Conservation (phyloP, 2,888 invertebrate species). For the Hypselothyrea guttata region DNA sequence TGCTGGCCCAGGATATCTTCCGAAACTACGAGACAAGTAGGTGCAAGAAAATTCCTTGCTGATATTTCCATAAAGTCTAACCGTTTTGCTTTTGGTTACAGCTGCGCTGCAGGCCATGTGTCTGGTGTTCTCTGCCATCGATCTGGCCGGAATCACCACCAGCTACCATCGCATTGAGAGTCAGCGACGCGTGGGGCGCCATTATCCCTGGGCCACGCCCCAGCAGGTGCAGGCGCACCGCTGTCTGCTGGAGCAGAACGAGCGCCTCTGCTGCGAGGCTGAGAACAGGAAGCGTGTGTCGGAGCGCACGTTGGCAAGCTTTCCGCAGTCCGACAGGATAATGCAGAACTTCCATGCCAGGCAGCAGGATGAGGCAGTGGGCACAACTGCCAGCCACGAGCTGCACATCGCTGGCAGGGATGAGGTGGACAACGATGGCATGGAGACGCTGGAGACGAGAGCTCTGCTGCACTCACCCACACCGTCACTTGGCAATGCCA, state of each 20-base stretch:
- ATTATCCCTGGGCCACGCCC: constrained; percentile 87
- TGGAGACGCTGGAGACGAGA: constrained; percentile 57
- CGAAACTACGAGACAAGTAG: constrained; percentile 87
- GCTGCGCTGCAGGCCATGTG: constrained; percentile 87
- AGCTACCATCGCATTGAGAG: constrained; percentile 90
- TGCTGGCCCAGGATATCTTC: constrained; percentile 84
- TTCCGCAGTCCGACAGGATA: constrained; percentile 80
- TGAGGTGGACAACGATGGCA: constrained; percentile 71
- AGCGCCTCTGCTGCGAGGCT: constrained; percentile 63
- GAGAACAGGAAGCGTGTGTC: constrained; percentile 67
- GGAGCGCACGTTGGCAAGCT: constrained; percentile 68
- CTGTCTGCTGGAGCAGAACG: constrained; percentile 62
- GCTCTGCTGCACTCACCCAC: constrained; percentile 52
- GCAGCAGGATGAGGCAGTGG: not conserved
- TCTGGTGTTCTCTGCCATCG: constrained; percentile 86
- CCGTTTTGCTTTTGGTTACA: constrained; percentile 79
- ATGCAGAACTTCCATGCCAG: constrained; percentile 75
- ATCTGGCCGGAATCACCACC: constrained; percentile 88
- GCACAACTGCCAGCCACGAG: constrained; percentile 41
- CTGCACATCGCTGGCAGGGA: constrained; percentile 58
- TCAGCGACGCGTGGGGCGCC: constrained; percentile 88
- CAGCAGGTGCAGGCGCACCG: constrained; percentile 75
- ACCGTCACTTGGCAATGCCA: constrained; percentile 52
- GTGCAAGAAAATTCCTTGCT: constrained; percentile 18
- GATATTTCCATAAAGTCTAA: not conserved